Conservation (phyloP, 2,888 invertebrate genomes). For the Drosophila meridionalis region DNA sequence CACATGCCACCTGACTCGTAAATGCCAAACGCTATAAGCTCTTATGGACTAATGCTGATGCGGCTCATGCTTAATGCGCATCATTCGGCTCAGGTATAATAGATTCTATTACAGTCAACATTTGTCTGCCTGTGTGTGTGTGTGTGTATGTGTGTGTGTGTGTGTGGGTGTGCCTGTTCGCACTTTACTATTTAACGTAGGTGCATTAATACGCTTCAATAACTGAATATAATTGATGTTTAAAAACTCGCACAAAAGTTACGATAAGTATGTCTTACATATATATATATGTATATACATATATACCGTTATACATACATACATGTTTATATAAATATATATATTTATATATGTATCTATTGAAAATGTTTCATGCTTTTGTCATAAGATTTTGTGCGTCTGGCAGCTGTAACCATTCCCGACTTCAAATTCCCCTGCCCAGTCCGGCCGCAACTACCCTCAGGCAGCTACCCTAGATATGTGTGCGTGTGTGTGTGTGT, state of each 20-base stretch:
- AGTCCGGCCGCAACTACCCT: slow-evolving; percentile 35
- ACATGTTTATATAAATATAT: slow-evolving; percentile 5
- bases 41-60: slow-evolving; percentile 28
- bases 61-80: slow-evolving; percentile 49
- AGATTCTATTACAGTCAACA: slow-evolving; percentile 12
- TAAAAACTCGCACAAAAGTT: slow-evolving; percentile 68
- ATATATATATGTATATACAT: slow-evolving; percentile 16
- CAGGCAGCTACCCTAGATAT: neutral
- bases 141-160: neutral
- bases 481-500: slow-evolving; percentile 22
- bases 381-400: slow-evolving; percentile 68
- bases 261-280: slow-evolving; percentile 61
- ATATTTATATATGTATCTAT: slow-evolving; percentile 42
- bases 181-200: slow-evolving; percentile 52
- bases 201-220: slow-evolving; percentile 71
- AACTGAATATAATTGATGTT: slow-evolving; percentile 74
- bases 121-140: slow-evolving; percentile 7
- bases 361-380: slow-evolving; percentile 57
- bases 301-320: slow-evolving; percentile 3
- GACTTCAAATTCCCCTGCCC: slow-evolving; percentile 1
- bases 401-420: slow-evolving; percentile 69
- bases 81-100: slow-evolving; percentile 48
- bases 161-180: slow-evolving; percentile 2
- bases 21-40: slow-evolving; percentile 41
- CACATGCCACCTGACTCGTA: slow-evolving; percentile 37